These are phyloP conservation scores for Serripes groenlandicus DNA, from an alignment of 2,888 invertebrate species.

Conservation along the genomic window DNA sequence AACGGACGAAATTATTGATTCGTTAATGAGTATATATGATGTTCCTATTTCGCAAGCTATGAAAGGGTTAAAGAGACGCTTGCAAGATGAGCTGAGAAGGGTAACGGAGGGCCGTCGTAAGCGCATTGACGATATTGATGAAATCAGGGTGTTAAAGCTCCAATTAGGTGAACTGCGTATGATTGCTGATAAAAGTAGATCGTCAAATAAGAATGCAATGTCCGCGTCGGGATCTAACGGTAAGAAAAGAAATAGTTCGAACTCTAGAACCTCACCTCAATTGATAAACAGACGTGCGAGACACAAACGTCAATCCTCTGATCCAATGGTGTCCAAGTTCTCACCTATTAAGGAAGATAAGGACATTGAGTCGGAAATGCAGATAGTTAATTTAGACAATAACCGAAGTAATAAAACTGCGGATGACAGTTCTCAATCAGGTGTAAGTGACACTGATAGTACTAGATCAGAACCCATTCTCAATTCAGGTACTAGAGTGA, in stretches of 20 bases:
- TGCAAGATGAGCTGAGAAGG: constrained; percentile 87
- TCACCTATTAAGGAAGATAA: constrained; percentile 88
- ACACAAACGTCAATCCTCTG: constrained; percentile 88
- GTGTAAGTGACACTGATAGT: constrained; percentile 82
- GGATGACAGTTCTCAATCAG: constrained; percentile 82
- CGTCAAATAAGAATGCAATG: constrained; percentile 50
- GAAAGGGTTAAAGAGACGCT: constrained; percentile 84
- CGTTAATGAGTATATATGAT: constrained; percentile 83
- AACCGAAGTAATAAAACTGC: constrained; percentile 68
- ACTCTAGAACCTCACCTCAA: constrained; percentile 82
- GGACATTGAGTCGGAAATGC: constrained; percentile 86
- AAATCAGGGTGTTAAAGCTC: constrained; percentile 83
- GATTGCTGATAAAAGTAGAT: constrained; percentile 70
- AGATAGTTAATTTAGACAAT: constrained; percentile 69
- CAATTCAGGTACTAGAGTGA: constrained; percentile 53
- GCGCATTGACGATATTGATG: constrained; percentile 87
- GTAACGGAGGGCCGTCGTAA: constrained; percentile 86
- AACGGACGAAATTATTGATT: constrained; percentile 82
- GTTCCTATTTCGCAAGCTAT: constrained; percentile 84
- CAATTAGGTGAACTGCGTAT: constrained; percentile 81
- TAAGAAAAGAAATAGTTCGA: constrained; percentile 64
- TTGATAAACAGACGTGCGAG: constrained; percentile 81
- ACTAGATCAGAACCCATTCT: constrained; percentile 80
- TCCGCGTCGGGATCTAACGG: constrained; percentile 63
- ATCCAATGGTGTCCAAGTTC: constrained; percentile 88